Evolutionary conservation across 2,888 invertebrate species (phyloP).

Genomic region (Drosophila anceps): DNA sequence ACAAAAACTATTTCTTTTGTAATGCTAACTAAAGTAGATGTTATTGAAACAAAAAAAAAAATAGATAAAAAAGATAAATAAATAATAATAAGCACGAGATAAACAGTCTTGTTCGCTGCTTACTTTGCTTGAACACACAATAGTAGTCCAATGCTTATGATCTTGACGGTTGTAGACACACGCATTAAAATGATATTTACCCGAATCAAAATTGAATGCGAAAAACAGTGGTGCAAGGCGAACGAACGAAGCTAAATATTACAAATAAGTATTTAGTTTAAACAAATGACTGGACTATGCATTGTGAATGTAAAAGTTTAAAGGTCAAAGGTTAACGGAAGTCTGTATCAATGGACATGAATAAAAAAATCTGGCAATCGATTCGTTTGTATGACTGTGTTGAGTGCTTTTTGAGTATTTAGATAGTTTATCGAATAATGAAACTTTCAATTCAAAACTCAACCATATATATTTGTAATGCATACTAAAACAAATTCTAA

Average conservation of each 20-base stretch:
- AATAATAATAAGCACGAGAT: conserved; percentile 1
- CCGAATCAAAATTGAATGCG: background rate
- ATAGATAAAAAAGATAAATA: background rate
- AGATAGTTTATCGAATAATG: too few species aligned
- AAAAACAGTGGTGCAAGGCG: background rate
- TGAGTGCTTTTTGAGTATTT: too few species aligned
- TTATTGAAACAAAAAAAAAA: conserved; percentile 2
- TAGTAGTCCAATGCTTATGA: background rate
- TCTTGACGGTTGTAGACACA: background rate
- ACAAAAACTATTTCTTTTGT: background rate
- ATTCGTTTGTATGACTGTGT: background rate
- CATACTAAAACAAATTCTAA: background rate
- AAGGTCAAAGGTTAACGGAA: background rate
- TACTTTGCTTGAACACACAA: background rate
- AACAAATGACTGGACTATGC: background rate
- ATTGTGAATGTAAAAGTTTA: background rate
- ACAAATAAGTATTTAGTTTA: background rate
- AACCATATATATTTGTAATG: background rate
- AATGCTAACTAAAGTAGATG: background rate
- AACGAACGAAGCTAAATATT: background rate
- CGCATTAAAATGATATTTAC: background rate
- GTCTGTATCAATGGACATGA: too few species aligned
- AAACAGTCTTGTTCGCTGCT: background rate
- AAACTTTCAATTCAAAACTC: too few species aligned
- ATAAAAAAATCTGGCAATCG: background rate